A percentile compares a stretch with the other conserved stretches of the same genome.
Evolutionary conservation across 2,888 invertebrate species (phyloP).

Genomic region (Thyatira batis): DNA sequence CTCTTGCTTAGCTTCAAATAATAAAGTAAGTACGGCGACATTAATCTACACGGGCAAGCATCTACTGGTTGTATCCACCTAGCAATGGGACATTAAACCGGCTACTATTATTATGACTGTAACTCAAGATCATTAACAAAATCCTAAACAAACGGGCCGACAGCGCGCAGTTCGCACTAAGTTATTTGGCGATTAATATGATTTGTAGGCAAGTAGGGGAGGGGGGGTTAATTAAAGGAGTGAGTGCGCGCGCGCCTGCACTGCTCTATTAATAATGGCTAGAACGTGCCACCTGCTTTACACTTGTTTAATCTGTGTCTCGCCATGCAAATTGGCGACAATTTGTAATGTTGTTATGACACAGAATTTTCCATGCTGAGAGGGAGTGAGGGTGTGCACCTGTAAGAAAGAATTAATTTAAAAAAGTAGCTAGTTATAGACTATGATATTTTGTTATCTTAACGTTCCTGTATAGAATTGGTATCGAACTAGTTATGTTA

Average conservation of each 20-base stretch:
- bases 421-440: too few species aligned
- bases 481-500: too few species aligned
- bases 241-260: neutral
- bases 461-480: too few species aligned
- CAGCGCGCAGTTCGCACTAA: slow-evolving; percentile 4
- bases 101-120: neutral
- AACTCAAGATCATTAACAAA: slow-evolving; percentile 1
- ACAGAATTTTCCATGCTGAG: neutral
- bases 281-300: neutral
- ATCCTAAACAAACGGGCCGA: neutral
- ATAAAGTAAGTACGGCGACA: too few species aligned
- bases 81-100: neutral
- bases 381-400: too few species aligned
- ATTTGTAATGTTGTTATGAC: neutral
- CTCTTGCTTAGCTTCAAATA: too few species aligned
- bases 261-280: neutral
- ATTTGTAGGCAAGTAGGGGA: slow-evolving; percentile 10
- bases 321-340: neutral
- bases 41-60: too few species aligned
- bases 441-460: too few species aligned
- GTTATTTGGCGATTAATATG: slow-evolving; percentile 15
- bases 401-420: too few species aligned
- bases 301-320: neutral
- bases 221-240: neutral
- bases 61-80: neutral